These are phyloP conservation scores for Xenentodon cancila DNA, from an alignment of 2,797 vertebrate species.

Conservation along the genomic window DNA sequence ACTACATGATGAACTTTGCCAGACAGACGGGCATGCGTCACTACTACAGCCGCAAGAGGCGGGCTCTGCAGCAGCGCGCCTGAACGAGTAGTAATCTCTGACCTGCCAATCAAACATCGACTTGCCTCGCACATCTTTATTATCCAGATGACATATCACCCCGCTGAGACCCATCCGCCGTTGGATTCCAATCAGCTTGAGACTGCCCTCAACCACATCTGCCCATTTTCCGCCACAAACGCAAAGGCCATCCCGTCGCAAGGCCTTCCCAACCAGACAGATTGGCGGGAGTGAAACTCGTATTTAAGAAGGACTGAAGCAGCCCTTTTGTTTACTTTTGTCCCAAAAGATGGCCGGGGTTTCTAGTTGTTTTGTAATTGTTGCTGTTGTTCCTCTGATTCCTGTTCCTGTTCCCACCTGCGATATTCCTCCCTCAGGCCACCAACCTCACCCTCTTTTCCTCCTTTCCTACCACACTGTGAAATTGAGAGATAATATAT, in stretches of 20 bases:
- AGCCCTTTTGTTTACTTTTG: constrained; percentile 72
- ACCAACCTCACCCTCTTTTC: constrained; percentile 49
- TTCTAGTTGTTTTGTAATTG: constrained; percentile 77
- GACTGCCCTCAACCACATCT: constrained; percentile 56
- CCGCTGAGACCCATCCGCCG: constrained; percentile 66
- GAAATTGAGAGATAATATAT: constrained; percentile 80
- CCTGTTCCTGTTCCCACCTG: constrained; percentile 62
- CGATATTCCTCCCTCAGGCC: constrained; percentile 52
- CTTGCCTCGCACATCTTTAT: constrained; percentile 59
- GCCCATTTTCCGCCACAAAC: constrained; percentile 58
- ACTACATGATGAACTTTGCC: constrained; percentile 99
- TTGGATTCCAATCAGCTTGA: constrained; percentile 77
- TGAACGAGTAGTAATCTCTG: constrained; percentile 76
- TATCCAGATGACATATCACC: constrained; percentile 63
- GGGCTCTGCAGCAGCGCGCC: constrained; percentile 91
- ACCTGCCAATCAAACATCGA: constrained; percentile 75
- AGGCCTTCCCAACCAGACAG: constrained; percentile 68
- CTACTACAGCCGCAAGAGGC: constrained; percentile 98
- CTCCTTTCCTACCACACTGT: constrained; percentile 83
- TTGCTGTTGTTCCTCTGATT: constrained; percentile 77
- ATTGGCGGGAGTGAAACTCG: constrained; percentile 69
- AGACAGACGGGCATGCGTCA: constrained; percentile 95
- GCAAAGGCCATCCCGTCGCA: constrained; percentile 65
- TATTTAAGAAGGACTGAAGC: constrained; percentile 64
- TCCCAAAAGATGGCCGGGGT: constrained; percentile 68